phyloP scores from a whole-genome alignment of 2,797 vertebrate genomes.

The Enteromius trimaculatus region DNA sequence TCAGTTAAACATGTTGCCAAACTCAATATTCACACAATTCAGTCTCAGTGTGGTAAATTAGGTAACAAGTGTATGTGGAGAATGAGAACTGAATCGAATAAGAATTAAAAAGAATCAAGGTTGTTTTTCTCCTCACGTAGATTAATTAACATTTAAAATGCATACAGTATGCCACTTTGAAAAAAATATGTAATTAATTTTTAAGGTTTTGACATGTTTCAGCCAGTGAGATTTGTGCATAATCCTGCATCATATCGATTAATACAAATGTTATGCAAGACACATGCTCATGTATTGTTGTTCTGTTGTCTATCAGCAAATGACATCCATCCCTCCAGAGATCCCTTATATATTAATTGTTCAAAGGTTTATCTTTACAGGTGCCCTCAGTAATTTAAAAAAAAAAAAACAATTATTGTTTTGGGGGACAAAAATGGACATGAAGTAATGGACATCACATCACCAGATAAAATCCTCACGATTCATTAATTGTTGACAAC shows the following conservation, averaged over 20 bases:
- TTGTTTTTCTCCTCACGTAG: slow-evolving; percentile 15
- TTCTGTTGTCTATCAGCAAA: neutral
- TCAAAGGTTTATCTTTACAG: neutral
- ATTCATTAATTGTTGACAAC: neutral
- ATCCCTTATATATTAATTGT: neutral
- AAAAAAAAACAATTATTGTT: neutral
- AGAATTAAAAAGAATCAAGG: slow-evolving; percentile 9
- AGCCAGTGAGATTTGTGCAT: neutral
- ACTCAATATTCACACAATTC: slow-evolving; percentile 38
- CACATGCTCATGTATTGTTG: slow-evolving; percentile 5
- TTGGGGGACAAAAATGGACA: neutral
- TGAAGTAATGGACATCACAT: neutral
- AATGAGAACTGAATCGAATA: slow-evolving; percentile 10
- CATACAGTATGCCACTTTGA: neutral
- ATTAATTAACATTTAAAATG: slow-evolving; percentile 21
- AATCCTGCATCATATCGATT: slow-evolving; percentile 1
- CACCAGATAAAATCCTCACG: neutral
- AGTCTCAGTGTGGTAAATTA: neutral
- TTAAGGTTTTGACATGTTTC: neutral
- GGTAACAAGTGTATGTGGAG: neutral
- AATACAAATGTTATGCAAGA: slow-evolving; percentile 26
- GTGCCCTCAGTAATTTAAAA: slow-evolving; percentile 17
- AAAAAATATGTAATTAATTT: neutral
- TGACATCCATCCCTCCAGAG: too few species aligned
- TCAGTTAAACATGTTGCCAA: slow-evolving; percentile 29